A percentile compares a stretch with the other conserved stretches of the same genome.
phyloP scores from a whole-genome alignment of 2,888 invertebrate genomes.

The Harpalus rubripes region DNA sequence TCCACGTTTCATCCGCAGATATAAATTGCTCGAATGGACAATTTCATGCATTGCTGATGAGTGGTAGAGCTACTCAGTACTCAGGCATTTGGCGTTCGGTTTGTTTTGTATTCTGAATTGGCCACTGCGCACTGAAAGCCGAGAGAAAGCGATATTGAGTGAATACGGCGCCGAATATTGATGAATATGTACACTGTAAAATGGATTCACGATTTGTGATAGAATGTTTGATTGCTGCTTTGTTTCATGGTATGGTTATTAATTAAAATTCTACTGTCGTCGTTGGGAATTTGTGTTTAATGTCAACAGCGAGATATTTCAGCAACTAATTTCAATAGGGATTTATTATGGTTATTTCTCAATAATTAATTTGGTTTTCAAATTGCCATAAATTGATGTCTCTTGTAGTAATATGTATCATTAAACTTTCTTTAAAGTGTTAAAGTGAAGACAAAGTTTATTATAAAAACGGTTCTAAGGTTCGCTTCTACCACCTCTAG shows the following conservation, averaged over 20 bases:
- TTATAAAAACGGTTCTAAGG: too few relatives aligned
- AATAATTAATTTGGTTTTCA: background rate
- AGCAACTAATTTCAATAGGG: background rate
- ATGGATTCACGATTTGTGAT: conserved; percentile 34
- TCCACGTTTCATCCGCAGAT: conserved; percentile 25
- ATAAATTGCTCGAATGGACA: conserved; percentile 48
- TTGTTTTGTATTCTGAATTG: conserved; percentile 56
- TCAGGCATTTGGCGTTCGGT: conserved; percentile 39
- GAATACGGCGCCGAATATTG: conserved; percentile 50
- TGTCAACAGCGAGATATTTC: conserved; percentile 2
- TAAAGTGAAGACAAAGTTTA: too few relatives aligned
- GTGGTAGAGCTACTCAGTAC: background rate
- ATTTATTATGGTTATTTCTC: background rate
- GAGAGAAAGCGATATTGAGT: conserved; percentile 57
- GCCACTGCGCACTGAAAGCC: conserved; percentile 42
- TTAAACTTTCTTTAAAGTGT: too few relatives aligned
- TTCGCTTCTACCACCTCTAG: too few relatives aligned
- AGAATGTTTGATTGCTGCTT: conserved; percentile 21
- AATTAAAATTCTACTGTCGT: conserved; percentile 15
- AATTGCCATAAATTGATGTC: background rate
- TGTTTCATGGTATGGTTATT: conserved; percentile 1
- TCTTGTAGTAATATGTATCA: too few relatives aligned
- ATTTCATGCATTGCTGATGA: conserved; percentile 55
- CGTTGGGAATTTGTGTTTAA: conserved; percentile 11
- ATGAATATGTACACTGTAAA: conserved; percentile 54